Percentiles rank a stretch among this genome's conserved stretches.
These are phyloP conservation scores for Delphinus delphis DNA, from an alignment of 2,113 vertebrate species.

Conservation along the genomic window DNA sequence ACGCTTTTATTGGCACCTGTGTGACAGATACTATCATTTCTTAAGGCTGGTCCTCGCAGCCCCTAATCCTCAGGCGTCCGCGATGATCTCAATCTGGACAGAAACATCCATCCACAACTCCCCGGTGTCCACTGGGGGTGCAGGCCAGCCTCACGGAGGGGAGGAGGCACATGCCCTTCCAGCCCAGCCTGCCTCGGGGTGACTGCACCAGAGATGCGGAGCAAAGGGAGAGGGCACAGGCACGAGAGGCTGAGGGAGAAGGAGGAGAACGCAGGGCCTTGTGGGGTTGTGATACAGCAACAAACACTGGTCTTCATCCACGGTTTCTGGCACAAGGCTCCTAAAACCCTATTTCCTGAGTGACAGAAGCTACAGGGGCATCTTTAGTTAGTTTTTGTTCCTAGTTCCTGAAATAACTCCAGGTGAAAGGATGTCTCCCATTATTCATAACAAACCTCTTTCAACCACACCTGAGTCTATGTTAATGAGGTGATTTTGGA, in stretches of 20 bases:
- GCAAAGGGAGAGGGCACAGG: not conserved
- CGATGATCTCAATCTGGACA: not conserved
- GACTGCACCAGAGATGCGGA: not conserved
- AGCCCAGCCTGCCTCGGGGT: not conserved
- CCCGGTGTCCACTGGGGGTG: not conserved
- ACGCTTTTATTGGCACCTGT: not conserved
- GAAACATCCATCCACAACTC: not conserved
- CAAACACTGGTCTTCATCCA: not conserved
- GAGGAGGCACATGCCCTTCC: not conserved
- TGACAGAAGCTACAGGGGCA: too few relatives aligned
- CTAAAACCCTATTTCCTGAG: not conserved
- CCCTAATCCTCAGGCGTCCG: not conserved
- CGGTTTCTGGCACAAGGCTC: rapidly evolving
- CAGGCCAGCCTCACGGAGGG: not conserved
- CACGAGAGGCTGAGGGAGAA: not conserved
- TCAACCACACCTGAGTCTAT: not conserved
- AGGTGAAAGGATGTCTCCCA: not conserved
- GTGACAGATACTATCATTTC: not conserved
- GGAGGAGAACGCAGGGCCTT: rapidly evolving
- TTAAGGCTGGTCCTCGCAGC: not conserved
- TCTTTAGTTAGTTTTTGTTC: not conserved
- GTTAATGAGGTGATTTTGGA: not conserved
- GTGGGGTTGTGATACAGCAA: not conserved
- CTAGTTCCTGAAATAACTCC: not conserved
- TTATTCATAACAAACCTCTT: not conserved